phyloP scores from a whole-genome alignment of 2,797 vertebrate genomes.

The Gymnoscopelus microlampas region DNA sequence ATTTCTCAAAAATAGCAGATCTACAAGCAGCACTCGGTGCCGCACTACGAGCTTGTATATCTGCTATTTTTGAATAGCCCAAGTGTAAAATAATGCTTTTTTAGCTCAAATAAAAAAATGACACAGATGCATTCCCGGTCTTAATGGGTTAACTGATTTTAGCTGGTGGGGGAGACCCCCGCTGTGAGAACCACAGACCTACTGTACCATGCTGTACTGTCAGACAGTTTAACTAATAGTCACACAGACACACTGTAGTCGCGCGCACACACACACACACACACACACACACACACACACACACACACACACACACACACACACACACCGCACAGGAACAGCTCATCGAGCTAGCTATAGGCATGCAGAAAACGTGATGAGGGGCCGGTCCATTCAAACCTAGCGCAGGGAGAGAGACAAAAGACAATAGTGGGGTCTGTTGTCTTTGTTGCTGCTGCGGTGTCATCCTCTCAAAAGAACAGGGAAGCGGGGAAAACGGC shows the following conservation, averaged over 20 bases:
- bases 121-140: too few relatives aligned
- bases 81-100: too few relatives aligned
- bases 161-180: too few relatives aligned
- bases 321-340: slow-evolving; percentile 41
- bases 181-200: too few relatives aligned
- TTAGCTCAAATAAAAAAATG: too few relatives aligned
- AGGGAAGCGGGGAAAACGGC: slow-evolving; percentile 39
- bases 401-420: slow-evolving; percentile 1
- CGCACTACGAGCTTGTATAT: too few relatives aligned
- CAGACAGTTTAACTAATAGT: background rate
- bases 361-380: slow-evolving; percentile 48
- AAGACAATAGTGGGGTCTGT: slow-evolving; percentile 72
- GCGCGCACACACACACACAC: background rate
- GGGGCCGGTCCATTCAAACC: slow-evolving; percentile 20
- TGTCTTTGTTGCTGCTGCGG: slow-evolving; percentile 48
- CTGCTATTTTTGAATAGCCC: too few relatives aligned
- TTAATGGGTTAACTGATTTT: too few relatives aligned
- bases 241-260: background rate
- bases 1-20: too few relatives aligned
- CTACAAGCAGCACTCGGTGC: too few relatives aligned
- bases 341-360: slow-evolving; percentile 35
- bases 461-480: slow-evolving; percentile 33
- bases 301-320: background rate
- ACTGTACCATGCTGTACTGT: too few relatives aligned
- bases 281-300: slow-evolving; percentile 1